These are phyloP conservation scores for Leptopilina syphax DNA, from an alignment of 2,888 invertebrate genomes.

Conservation along the genomic window DNA sequence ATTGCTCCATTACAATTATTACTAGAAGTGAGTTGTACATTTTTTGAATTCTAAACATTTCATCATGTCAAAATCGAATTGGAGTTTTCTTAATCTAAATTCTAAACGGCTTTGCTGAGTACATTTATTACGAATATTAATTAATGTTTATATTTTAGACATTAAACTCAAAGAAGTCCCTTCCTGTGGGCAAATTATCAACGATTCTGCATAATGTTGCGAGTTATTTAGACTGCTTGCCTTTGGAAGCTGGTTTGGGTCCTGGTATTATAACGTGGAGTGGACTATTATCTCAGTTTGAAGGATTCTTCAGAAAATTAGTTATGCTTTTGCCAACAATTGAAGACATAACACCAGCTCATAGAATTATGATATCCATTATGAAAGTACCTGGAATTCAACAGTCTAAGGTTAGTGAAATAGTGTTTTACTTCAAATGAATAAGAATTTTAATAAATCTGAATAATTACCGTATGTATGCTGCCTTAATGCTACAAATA, in stretches of 20 bases:
- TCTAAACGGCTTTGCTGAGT: too few species aligned
- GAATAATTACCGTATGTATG: too few species aligned
- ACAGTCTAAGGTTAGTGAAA: slow-evolving; percentile 83
- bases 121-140: too few species aligned
- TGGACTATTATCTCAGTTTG: slow-evolving; percentile 90
- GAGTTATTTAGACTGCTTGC: slow-evolving; percentile 94
- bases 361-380: slow-evolving; percentile 87
- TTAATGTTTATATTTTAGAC: slow-evolving; percentile 76
- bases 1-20: slow-evolving; percentile 95
- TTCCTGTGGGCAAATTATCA: slow-evolving; percentile 83
- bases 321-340: slow-evolving; percentile 84
- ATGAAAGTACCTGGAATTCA: slow-evolving; percentile 91
- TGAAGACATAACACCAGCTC: slow-evolving; percentile 84
- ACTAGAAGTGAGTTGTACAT: slow-evolving; percentile 82
- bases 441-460: too few species aligned
- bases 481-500: too few species aligned
- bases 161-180: slow-evolving; percentile 86
- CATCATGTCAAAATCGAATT: too few species aligned
- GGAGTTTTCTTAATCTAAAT: too few species aligned
- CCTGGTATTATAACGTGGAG: slow-evolving; percentile 87
- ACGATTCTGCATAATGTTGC: slow-evolving; percentile 94
- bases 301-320: slow-evolving; percentile 89
- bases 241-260: slow-evolving; percentile 86
- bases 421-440: slow-evolving; percentile 18
- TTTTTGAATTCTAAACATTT: too few species aligned